A percentile compares a stretch with the other conserved stretches of the same genome.
Evolutionary conservation across 2,888 invertebrate species (phyloP).

Genomic region (Eristalis pertinax): DNA sequence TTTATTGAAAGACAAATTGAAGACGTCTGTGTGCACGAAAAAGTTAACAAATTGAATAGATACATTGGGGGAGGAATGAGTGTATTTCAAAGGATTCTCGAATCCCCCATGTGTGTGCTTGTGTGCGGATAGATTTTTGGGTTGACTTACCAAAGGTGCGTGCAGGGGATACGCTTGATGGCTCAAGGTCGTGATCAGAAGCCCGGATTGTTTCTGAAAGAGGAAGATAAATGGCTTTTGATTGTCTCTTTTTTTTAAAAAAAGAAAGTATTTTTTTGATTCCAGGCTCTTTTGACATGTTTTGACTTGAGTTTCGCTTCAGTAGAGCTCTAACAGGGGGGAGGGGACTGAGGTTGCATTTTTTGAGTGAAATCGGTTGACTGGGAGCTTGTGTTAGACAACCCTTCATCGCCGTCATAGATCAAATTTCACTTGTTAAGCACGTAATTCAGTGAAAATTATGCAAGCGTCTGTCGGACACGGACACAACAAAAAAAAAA

Average conservation of each 20-base stretch:
- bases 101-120: background rate
- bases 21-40: constrained; percentile 68
- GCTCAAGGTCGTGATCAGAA: constrained; percentile 41
- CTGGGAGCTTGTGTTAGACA: no score
- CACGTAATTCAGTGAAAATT: constrained; percentile 56
- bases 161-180: background rate
- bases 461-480: constrained; percentile 64
- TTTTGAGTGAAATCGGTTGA: background rate
- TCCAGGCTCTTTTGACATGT: background rate
- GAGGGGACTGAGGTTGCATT: no score
- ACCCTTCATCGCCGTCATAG: no score
- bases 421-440: background rate
- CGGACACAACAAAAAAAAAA: constrained; percentile 55
- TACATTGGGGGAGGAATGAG: constrained; percentile 5
- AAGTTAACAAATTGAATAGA: constrained; percentile 70
- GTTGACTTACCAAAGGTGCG: constrained; percentile 60
- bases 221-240: constrained; percentile 67
- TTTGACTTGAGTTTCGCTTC: no score
- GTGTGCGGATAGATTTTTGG: constrained; percentile 1
- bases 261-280: no score
- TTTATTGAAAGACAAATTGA: constrained; percentile 72
- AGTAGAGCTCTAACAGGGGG: no score
- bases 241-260: constrained; percentile 8
- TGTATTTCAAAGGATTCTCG: constrained; percentile 57
- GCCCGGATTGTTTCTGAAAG: constrained; percentile 26